These are phyloP conservation scores for Hemithea aestivaria DNA, from an alignment of 2,888 invertebrate species.

Conservation along the genomic window DNA sequence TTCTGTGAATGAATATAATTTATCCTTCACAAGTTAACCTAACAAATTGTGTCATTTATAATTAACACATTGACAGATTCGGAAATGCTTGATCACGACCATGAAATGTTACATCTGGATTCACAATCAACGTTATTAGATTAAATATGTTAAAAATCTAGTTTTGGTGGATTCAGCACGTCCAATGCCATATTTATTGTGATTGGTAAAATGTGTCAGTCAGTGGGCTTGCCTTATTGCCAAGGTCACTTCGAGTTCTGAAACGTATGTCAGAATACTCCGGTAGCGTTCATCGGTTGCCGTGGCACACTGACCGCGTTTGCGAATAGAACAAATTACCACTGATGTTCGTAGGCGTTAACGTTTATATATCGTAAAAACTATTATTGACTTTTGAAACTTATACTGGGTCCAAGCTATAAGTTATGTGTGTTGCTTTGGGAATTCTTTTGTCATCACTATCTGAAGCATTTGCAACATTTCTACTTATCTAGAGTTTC, in stretches of 20 bases:
- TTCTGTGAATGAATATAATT: background rate
- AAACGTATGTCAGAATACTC: constrained; percentile 46
- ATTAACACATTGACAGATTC: constrained; percentile 14
- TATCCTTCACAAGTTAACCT: constrained; percentile 1
- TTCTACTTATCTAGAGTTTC: constrained; percentile 24
- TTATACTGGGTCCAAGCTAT: constrained; percentile 25
- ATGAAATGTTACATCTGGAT: constrained; percentile 17
- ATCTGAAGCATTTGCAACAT: background rate
- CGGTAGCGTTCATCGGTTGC: constrained; percentile 61
- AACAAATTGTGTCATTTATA: constrained; percentile 6
- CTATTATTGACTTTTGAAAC: constrained; percentile 22
- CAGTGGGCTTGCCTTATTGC: constrained; percentile 37
- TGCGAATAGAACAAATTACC: constrained; percentile 44
- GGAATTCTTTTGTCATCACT: constrained; percentile 11
- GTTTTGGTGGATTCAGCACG: constrained; percentile 9
- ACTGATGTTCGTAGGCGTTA: constrained; percentile 55
- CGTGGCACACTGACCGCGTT: constrained; percentile 74
- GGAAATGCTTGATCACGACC: constrained; percentile 23
- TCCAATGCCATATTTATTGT: constrained; percentile 15
- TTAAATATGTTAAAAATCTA: constrained; percentile 10
- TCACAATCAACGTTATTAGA: constrained; percentile 17
- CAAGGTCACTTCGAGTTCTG: constrained; percentile 44
- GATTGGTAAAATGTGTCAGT: constrained; percentile 8
- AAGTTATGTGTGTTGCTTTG: constrained; percentile 11
- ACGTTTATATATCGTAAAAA: constrained; percentile 41